A percentile compares a stretch with the other conserved stretches of the same genome.
phyloP scores from a whole-genome alignment of 2,888 invertebrate genomes.

The Dorcus parallelipipedus region DNA sequence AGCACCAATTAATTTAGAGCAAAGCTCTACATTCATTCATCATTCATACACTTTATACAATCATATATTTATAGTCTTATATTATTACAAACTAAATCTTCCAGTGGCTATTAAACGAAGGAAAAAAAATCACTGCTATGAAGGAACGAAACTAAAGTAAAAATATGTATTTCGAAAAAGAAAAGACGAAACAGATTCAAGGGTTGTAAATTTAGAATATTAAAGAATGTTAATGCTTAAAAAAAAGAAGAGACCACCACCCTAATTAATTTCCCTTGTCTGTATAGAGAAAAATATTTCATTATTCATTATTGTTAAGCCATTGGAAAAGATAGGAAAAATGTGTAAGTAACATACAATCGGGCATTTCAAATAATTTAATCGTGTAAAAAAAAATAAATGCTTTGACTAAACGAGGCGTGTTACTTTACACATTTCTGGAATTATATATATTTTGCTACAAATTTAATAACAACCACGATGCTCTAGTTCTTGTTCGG shows the following conservation, averaged over 20 bases:
- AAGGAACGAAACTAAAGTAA: conserved; percentile 14
- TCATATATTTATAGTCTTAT: conserved; percentile 44
- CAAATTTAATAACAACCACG: conserved; percentile 10
- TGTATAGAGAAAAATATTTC: conserved; percentile 27
- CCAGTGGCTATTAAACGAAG: conserved; percentile 43
- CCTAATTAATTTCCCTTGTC: conserved; percentile 41
- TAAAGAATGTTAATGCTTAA: conserved; percentile 11
- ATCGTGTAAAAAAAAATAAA: not conserved
- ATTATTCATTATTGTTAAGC: conserved; percentile 32
- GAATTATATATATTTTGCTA: conserved; percentile 22
- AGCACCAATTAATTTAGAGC: conserved; percentile 41
- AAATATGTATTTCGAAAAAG: conserved; percentile 24
- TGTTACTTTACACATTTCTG: conserved; percentile 11
- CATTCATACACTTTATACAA: conserved; percentile 50
- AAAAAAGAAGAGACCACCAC: conserved; percentile 40
- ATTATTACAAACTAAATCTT: conserved; percentile 42
- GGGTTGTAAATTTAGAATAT: conserved; percentile 22
- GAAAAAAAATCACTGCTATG: no score
- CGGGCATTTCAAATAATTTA: not conserved
- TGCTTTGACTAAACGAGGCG: not conserved
- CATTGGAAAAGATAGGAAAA: conserved; percentile 47
- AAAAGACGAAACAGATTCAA: conserved; percentile 30
- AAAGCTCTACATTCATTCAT: conserved; percentile 20
- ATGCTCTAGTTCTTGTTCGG: conserved; percentile 15
- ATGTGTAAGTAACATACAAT: conserved; percentile 22